These are phyloP conservation scores for Rhagoletis pomonella DNA, from an alignment of 1,140 invertebrate genomes.

Conservation along the genomic window DNA sequence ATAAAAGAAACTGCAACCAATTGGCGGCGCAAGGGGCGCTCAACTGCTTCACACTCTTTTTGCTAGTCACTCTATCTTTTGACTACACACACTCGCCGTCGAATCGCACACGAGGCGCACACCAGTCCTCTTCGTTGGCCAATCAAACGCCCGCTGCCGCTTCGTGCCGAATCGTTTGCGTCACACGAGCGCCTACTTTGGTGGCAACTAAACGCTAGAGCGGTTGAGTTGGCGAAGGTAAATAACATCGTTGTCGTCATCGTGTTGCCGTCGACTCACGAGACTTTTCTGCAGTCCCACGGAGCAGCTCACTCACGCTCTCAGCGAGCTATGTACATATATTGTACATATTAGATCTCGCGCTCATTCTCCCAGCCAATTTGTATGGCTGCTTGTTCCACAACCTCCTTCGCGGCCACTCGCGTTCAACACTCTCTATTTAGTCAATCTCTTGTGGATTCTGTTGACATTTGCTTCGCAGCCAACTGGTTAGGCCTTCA, in stretches of 20 bases:
- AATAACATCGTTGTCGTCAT: conserved; percentile 38
- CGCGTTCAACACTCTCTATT: not conserved
- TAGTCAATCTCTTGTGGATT: not conserved
- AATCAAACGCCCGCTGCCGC: not conserved
- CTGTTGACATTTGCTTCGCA: not conserved
- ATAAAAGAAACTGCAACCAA: not conserved
- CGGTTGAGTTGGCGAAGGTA: not conserved
- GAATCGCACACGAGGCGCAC: not conserved
- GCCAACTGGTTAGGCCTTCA: not conserved
- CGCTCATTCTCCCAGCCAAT: not conserved
- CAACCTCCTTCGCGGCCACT: not conserved
- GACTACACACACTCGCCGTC: not conserved
- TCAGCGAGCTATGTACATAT: not conserved
- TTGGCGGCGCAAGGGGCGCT: not conserved
- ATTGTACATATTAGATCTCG: not conserved
- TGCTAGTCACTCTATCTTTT: not conserved
- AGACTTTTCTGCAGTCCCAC: not conserved
- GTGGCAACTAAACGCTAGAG: not conserved
- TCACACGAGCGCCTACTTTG: not conserved
- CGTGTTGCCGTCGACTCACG: not conserved
- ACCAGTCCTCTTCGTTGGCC: conserved; percentile 18
- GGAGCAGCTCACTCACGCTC: not conserved
- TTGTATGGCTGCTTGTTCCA: not conserved
- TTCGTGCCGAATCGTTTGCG: not conserved
- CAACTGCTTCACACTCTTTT: not conserved